These are phyloP conservation scores for Cacoxenus indagator DNA, from an alignment of 2,888 invertebrate species.

Conservation along the genomic window DNA sequence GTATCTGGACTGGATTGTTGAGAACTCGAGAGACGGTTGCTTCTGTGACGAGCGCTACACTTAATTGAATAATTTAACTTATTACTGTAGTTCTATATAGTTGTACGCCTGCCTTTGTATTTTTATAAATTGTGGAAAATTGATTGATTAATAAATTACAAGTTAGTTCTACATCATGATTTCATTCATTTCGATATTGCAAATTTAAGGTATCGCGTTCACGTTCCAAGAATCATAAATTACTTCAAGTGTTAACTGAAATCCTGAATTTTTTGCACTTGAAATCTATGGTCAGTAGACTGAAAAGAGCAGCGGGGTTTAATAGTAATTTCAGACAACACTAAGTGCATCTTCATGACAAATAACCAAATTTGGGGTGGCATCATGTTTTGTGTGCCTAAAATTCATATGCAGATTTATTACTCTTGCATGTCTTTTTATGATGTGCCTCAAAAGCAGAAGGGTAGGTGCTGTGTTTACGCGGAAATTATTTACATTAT, in stretches of 20 bases:
- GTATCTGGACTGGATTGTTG: slow-evolving; percentile 85
- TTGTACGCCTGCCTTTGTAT: slow-evolving; percentile 2
- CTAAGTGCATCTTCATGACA: background rate
- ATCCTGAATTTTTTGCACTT: no score
- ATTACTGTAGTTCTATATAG: background rate
- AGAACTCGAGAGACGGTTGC: slow-evolving; percentile 85
- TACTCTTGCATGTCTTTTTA: background rate
- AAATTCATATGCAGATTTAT: background rate
- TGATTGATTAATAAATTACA: background rate
- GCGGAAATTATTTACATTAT: no score
- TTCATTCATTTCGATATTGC: background rate
- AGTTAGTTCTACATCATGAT: background rate
- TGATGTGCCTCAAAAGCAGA: no score
- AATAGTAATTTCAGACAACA: no score
- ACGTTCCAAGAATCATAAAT: no score
- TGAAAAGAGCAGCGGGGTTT: no score
- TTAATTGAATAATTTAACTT: slow-evolving; percentile 2
- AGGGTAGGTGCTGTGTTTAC: no score
- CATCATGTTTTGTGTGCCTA: no score
- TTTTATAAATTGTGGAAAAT: slow-evolving; percentile 13
- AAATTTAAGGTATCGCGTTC: background rate
- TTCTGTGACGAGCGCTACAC: slow-evolving; percentile 77
- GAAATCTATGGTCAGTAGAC: no score
- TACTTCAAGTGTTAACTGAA: no score
- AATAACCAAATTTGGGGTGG: background rate